These are phyloP conservation scores for Pyrrhura leucotis DNA, from an alignment of 2,797 vertebrate species.

Conservation along the genomic window DNA sequence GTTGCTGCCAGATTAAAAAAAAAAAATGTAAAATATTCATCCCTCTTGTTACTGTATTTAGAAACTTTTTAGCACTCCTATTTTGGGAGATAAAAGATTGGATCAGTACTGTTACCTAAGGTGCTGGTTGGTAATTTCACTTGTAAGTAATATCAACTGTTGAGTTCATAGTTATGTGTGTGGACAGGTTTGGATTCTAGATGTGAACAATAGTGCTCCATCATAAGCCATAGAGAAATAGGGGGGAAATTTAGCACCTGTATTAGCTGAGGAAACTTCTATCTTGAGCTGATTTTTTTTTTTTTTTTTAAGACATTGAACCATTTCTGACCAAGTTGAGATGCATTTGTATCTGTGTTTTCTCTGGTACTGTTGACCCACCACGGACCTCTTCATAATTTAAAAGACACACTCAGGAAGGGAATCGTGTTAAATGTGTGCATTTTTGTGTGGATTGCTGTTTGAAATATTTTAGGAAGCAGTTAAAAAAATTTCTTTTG, in stretches of 20 bases:
- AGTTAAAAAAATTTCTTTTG: background rate
- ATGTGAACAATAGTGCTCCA: background rate
- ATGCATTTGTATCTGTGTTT: background rate
- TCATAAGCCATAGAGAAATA: background rate
- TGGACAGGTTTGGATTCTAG: background rate
- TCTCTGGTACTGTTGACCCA: background rate
- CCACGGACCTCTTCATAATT: background rate
- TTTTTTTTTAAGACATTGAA: background rate
- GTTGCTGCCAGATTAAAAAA: background rate
- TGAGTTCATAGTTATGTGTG: background rate
- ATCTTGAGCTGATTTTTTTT: background rate
- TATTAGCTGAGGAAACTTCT: background rate
- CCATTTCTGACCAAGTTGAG: background rate
- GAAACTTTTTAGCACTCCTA: background rate
- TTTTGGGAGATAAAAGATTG: background rate
- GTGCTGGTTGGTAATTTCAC: background rate
- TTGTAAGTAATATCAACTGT: background rate
- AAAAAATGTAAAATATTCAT: background rate
- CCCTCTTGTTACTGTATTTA: background rate
- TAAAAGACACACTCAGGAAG: background rate
- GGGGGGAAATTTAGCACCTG: background rate
- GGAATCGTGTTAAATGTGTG: background rate
- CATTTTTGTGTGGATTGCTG: background rate
- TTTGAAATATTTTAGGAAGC: background rate
- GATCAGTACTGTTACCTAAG: background rate